phyloP scores from a whole-genome alignment of 2,797 vertebrate genomes.

The Myotis planiceps region DNA sequence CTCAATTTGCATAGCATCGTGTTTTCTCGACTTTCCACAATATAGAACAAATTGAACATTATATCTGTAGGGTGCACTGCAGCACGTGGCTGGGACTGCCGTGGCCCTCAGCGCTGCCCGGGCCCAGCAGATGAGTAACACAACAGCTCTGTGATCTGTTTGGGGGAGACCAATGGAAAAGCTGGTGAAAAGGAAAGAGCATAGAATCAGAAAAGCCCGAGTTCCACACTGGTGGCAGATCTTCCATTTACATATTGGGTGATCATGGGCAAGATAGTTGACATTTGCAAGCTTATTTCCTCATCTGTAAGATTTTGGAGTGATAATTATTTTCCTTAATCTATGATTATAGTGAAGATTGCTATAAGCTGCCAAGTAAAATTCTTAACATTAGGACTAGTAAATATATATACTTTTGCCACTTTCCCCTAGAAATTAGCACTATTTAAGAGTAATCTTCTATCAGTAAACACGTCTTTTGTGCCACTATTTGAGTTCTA shows the following conservation, averaged over 20 bases:
- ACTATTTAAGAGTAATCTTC: background rate
- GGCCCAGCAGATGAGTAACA: background rate
- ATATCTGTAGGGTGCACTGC: background rate
- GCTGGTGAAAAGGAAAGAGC: background rate
- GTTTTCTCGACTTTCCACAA: constrained; percentile 26
- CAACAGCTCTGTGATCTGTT: background rate
- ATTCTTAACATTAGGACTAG: constrained; percentile 37
- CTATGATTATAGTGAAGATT: background rate
- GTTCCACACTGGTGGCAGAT: background rate
- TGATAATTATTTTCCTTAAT: constrained; percentile 24
- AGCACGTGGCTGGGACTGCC: background rate
- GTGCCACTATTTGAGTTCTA: background rate
- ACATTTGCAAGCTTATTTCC: background rate
- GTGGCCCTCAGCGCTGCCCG: background rate
- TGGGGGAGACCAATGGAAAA: background rate
- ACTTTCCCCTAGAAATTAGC: background rate
- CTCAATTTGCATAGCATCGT: background rate
- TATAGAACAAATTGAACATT: background rate
- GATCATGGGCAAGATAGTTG: background rate
- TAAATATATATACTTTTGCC: background rate
- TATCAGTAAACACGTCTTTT: constrained; percentile 1
- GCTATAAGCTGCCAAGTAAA: background rate
- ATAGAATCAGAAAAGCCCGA: background rate
- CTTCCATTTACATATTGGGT: background rate
- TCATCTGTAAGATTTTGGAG: background rate